Evolutionary conservation across 2,797 vertebrate species (phyloP).

Genomic region (Epinephelus coioides): DNA sequence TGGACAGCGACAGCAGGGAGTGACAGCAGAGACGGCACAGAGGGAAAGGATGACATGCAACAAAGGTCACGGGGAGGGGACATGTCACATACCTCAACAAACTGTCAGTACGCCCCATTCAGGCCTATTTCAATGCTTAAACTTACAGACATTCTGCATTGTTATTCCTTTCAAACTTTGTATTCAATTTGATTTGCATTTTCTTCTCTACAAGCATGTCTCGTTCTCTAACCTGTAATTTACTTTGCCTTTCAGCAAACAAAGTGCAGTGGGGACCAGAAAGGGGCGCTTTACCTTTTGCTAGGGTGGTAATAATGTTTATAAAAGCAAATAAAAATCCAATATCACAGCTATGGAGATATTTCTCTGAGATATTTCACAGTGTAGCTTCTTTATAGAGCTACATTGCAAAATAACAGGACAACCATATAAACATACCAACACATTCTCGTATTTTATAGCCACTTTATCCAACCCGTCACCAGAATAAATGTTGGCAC

Average conservation of each 20-base stretch:
- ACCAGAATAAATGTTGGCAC: no score
- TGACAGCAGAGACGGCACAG: constrained; percentile 60
- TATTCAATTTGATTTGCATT: constrained; percentile 40
- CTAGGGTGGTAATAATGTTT: constrained; percentile 18
- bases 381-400: constrained; percentile 11
- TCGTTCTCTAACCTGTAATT: constrained; percentile 38
- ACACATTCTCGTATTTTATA: not conserved
- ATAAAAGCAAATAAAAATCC: constrained; percentile 23
- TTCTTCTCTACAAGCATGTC: not conserved
- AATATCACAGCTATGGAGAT: constrained; percentile 2
- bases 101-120: constrained; percentile 56
- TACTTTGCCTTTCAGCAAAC: constrained; percentile 29
- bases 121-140: constrained; percentile 43
- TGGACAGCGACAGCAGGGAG: constrained; percentile 56
- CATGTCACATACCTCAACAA: constrained; percentile 57
- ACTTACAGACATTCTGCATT: constrained; percentile 31
- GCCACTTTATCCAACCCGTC: not conserved
- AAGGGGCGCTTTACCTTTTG: constrained; percentile 13
- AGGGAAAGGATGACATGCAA: constrained; percentile 75
- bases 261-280: constrained; percentile 5
- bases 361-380: not conserved
- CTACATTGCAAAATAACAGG: not conserved
- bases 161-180: constrained; percentile 44
- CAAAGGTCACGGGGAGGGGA: constrained; percentile 73
- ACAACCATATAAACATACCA: not conserved